Conservation (phyloP, 2,888 invertebrate genomes). For the Gibbula magus region DNA sequence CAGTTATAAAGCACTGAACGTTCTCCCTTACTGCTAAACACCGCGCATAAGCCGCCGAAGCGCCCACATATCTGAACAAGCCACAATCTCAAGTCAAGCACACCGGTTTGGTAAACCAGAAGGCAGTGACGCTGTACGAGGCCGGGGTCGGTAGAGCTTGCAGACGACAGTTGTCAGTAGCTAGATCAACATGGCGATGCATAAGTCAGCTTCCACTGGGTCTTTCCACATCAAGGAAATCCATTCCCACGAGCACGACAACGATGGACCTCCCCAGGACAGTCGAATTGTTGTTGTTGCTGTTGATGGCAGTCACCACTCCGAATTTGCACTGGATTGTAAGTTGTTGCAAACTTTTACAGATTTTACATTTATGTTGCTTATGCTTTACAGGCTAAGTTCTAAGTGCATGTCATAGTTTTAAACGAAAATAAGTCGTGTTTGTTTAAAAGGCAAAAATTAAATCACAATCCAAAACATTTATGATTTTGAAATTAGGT, state of each 20-base stretch:
- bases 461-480: too few species aligned
- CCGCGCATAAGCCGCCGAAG: too few species aligned
- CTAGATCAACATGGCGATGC: not conserved
- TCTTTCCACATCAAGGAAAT: not conserved
- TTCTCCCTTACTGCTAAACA: too few species aligned
- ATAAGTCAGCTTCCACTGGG: not conserved
- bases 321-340: conserved; percentile 27
- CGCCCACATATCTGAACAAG: too few species aligned
- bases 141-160: not conserved
- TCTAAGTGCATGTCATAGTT: too few species aligned
- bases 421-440: too few species aligned
- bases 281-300: conserved; percentile 9
- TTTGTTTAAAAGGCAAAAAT: too few species aligned
- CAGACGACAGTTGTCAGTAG: not conserved
- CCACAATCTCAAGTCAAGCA: not conserved
- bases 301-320: conserved; percentile 24
- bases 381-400: too few species aligned
- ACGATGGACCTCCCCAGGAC: not conserved
- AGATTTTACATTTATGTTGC: too few species aligned
- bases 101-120: not conserved
- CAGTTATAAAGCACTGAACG: too few species aligned
- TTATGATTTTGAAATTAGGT: too few species aligned
- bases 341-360: not conserved
- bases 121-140: not conserved
- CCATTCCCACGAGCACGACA: not conserved